Conservation (phyloP, 2,797 vertebrate genomes). For the Cossypha caffra region DNA sequence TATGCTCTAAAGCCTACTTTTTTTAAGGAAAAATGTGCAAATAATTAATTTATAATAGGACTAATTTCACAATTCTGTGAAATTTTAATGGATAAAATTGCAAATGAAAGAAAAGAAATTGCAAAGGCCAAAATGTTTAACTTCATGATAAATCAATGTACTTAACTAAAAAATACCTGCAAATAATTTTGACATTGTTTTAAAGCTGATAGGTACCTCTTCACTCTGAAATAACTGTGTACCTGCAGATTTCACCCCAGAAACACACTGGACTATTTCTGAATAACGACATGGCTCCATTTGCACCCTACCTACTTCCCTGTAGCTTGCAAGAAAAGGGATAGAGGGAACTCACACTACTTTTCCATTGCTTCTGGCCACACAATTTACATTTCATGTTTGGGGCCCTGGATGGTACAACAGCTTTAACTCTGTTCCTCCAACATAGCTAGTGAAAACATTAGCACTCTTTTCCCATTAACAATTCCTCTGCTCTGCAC, state of each 20-base stretch:
- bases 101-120: conserved; percentile 30
- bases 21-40: neutral
- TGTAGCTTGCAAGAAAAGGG: neutral
- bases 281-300: neutral
- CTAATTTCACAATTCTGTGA: conserved; percentile 1
- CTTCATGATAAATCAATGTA: conserved; percentile 13
- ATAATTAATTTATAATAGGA: neutral
- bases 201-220: conserved; percentile 50
- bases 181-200: conserved; percentile 64
- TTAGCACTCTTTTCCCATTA: neutral
- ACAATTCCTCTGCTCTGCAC: neutral
- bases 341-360: neutral
- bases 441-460: neutral
- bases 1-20: neutral
- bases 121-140: conserved; percentile 12
- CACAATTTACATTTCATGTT: neutral
- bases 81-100: conserved; percentile 20
- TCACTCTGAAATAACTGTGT: neutral
- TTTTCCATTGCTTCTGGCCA: neutral
- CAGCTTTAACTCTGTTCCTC: neutral
- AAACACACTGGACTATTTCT: neutral
- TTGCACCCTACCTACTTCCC: neutral
- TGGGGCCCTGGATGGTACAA: neutral
- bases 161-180: conserved; percentile 48
- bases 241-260: neutral